These are phyloP conservation scores for Heliconius cydno DNA, from an alignment of 2,888 invertebrate genomes.

Conservation along the genomic window DNA sequence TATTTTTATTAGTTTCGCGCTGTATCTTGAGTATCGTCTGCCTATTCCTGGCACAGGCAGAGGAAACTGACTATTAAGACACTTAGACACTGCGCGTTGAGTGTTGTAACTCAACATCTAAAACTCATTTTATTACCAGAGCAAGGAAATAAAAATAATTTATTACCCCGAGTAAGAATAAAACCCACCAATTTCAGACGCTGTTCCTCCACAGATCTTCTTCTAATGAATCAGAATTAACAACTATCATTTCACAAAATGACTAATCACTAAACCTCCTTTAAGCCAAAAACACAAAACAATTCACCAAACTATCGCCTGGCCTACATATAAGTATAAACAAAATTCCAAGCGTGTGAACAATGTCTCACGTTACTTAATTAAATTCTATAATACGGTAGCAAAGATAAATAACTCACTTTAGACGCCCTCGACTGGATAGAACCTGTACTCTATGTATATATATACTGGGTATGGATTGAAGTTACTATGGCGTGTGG, in stretches of 20 bases:
- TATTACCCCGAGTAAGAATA: no score
- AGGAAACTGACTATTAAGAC: no score
- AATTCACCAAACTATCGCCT: not conserved
- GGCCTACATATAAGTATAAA: constrained; percentile 39
- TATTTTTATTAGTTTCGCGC: no score
- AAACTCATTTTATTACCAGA: no score
- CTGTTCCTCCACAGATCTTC: no score
- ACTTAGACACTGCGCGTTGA: no score
- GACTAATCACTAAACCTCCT: not conserved
- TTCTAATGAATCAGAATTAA: no score
- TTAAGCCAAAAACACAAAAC: not conserved
- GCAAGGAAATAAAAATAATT: no score
- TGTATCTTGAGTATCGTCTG: no score
- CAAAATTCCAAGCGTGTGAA: constrained; percentile 73
- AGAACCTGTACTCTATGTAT: constrained; percentile 48
- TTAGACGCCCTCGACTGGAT: constrained; percentile 53
- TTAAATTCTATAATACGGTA: constrained; percentile 81
- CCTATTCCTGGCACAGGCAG: no score
- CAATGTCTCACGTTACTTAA: constrained; percentile 80
- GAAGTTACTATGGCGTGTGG: not conserved
- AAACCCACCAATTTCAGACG: no score
- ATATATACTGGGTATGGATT: not conserved
- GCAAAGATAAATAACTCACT: constrained; percentile 79
- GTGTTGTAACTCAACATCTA: no score
- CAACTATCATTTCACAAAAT: not conserved